Conservation (phyloP, 1,140 invertebrate species). For the Apis laboriosa region DNA sequence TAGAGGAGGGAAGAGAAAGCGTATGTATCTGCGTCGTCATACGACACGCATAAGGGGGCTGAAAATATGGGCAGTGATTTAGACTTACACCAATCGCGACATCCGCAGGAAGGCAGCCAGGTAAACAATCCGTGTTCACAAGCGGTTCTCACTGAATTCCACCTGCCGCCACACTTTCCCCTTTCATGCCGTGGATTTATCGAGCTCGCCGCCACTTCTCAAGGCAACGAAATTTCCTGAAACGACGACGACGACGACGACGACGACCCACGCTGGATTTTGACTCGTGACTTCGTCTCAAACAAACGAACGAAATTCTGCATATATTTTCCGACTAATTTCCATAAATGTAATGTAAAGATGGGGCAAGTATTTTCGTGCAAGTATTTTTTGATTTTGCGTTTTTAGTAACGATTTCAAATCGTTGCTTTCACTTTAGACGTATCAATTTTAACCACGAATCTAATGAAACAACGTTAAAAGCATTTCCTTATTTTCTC, state of each 20-base stretch:
- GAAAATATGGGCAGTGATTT: constrained; percentile 56
- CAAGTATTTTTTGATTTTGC: too few relatives aligned
- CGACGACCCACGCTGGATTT: not conserved
- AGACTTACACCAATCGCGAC: constrained; percentile 57
- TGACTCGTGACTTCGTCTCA: not conserved
- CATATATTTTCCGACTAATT: not conserved
- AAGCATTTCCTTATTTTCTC: too few relatives aligned
- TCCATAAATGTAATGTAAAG: too few relatives aligned
- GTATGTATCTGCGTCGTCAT: constrained; percentile 15
- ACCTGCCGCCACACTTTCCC: constrained; percentile 19
- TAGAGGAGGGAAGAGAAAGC: constrained; percentile 38
- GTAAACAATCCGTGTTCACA: constrained; percentile 56
- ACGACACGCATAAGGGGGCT: not conserved
- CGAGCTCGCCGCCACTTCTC: not conserved
- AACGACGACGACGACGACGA: not conserved
- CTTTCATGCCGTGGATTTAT: constrained; percentile 2
- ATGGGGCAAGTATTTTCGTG: too few relatives aligned
- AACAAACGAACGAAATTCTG: not conserved
- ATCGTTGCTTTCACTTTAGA: too few relatives aligned
- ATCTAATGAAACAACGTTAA: too few relatives aligned
- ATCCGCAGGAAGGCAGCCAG: constrained; percentile 59
- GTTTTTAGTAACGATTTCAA: too few relatives aligned
- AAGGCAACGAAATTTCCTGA: not conserved
- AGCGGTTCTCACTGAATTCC: constrained; percentile 60
- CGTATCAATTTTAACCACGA: too few relatives aligned